Base-by-base conservation (phyloP, 1,140 invertebrate species). In the Drosophila murphyi region DNA sequence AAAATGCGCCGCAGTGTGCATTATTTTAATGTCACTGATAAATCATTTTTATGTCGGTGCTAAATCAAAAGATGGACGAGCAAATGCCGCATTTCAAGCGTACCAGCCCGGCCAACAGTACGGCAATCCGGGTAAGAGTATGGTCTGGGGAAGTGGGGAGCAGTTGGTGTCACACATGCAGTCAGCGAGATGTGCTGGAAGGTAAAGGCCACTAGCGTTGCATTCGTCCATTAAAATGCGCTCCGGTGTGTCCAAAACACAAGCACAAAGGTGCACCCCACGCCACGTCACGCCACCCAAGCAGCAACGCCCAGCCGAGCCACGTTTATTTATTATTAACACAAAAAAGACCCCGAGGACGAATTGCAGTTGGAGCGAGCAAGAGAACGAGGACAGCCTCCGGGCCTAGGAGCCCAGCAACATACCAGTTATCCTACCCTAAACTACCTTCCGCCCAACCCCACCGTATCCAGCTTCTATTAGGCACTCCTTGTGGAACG, bases 11-110 rank as follows among this genome's bases (percentile, higher is more conserved):
- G 90, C 86, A 91, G 91, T 92, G 88, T 92, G 91, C 86, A 92
- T 92, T 92, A 92, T 92, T 92, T 92, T 92, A 92, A 92, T 92
- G 91, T 92, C 91, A 92, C 91, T 92, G 91, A 92, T 92, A 92
- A 92, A 92, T 92, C 91, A 92, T 92, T 92, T 92, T 92, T 92
- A 92, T 92, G 91, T 92, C 87, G 86, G 91, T 92, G 91, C 89
- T 92, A 92, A 92, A 92, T 92, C 91, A 92, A 92, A 91, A 89
- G 91, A 91, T 89, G 89, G 85, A 89, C 89, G 90, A 89, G 85
- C 83, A 89, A 88, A 88, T 83, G 85, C 83, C 80, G 83, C 89
- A 89, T 89, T 88, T 89, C 85, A 88, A 78, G 85, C 73, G 52
- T 65, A 55, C 57, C 65, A 34, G 37, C 43, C 20, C 20, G 20